Conservation (phyloP, 2,888 invertebrate genomes). For the Lithosia quadra region DNA sequence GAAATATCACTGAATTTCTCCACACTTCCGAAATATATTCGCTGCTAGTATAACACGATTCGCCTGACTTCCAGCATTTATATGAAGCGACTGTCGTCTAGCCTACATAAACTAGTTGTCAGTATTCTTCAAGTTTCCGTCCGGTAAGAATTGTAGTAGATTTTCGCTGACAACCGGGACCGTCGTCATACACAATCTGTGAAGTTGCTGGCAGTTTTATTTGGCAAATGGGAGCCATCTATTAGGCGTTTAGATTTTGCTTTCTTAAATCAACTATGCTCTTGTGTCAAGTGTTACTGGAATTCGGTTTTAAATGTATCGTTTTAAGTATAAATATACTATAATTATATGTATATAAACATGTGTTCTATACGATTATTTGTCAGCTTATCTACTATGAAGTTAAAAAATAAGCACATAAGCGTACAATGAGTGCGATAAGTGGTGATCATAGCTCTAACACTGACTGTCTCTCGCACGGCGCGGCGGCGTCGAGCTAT, state of each 20-base stretch:
- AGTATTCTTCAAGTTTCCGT: slow-evolving; percentile 17
- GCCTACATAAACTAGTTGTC: slow-evolving; percentile 17
- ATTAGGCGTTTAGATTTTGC: neutral
- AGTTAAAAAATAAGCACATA: no score
- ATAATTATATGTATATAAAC: no score
- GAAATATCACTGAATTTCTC: neutral
- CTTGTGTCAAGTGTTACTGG: no score
- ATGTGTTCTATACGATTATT: no score
- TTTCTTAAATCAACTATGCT: no score
- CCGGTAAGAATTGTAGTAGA: slow-evolving; percentile 13
- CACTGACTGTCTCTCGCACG: neutral
- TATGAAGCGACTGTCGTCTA: slow-evolving; percentile 10
- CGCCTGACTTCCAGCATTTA: slow-evolving; percentile 13
- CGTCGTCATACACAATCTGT: slow-evolving; percentile 10
- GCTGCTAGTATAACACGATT: neutral
- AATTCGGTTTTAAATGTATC: neutral
- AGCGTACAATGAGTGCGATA: no score
- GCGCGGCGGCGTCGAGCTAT: neutral
- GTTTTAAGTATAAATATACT: no score
- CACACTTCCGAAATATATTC: slow-evolving; percentile 11
- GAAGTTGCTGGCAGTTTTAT: neutral
- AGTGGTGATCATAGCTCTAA: neutral
- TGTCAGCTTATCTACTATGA: no score
- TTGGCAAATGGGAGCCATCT: slow-evolving; percentile 1
- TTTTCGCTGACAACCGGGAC: slow-evolving; percentile 15